phyloP scores from a whole-genome alignment of 2,888 invertebrate species.

The Aelia acuminata region DNA sequence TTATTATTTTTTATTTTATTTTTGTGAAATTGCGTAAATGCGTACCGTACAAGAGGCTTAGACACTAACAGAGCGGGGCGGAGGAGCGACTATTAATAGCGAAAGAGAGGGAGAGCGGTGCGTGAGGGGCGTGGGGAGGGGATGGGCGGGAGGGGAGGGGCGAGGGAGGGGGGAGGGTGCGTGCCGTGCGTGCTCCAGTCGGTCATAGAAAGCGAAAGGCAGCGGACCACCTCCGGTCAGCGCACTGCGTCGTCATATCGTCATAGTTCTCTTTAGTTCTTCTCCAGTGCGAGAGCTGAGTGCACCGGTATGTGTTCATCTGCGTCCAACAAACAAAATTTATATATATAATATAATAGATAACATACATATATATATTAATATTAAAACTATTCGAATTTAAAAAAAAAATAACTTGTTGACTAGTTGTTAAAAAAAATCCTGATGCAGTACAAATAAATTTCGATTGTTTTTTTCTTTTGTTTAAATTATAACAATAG shows the following conservation, averaged over 20 bases:
- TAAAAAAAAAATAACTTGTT: slow-evolving; percentile 59
- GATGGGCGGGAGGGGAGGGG: slow-evolving; percentile 8
- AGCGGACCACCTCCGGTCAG: slow-evolving; percentile 68
- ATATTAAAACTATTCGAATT: slow-evolving; percentile 45
- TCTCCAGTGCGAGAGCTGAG: slow-evolving; percentile 64
- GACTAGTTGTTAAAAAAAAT: slow-evolving; percentile 61
- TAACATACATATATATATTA: slow-evolving; percentile 29
- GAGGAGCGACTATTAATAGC: slow-evolving; percentile 8
- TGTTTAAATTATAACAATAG: neutral
- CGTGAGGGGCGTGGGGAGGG: neutral
- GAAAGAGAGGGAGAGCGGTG: slow-evolving; percentile 5
- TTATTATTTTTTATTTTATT: too few species aligned
- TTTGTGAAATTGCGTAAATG: neutral
- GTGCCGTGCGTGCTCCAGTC: slow-evolving; percentile 66
- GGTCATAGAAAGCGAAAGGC: slow-evolving; percentile 66
- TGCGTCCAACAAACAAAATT: slow-evolving; percentile 53
- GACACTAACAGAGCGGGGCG: neutral
- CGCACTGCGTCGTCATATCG: neutral
- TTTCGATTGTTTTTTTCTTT: slow-evolving; percentile 41
- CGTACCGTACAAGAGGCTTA: neutral
- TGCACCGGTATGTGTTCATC: slow-evolving; percentile 66
- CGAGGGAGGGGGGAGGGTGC: slow-evolving; percentile 37
- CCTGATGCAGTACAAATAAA: slow-evolving; percentile 65
- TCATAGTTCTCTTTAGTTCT: neutral
- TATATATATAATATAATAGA: slow-evolving; percentile 56